These are phyloP conservation scores for Pituophis catenifer DNA, from an alignment of 2,113 vertebrate genomes.

Conservation along the genomic window DNA sequence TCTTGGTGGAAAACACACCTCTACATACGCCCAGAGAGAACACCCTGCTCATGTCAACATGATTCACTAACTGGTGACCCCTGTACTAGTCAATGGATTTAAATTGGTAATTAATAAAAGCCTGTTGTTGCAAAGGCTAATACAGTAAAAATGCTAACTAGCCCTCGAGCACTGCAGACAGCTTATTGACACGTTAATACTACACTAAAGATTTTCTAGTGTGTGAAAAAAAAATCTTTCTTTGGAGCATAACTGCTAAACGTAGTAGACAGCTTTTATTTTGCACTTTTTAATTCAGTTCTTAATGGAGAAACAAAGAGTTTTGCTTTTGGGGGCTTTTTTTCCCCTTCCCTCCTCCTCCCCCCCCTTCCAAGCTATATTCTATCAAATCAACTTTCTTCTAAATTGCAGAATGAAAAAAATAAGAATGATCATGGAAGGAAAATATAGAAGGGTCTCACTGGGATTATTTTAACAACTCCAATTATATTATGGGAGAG, in stretches of 20 bases:
- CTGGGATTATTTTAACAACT: conserved; percentile 36
- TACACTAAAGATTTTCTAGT: conserved; percentile 65
- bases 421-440: conserved; percentile 33
- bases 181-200: conserved; percentile 73
- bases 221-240: conserved; percentile 54
- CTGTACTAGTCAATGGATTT: conserved; percentile 72
- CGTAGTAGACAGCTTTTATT: conserved; percentile 46
- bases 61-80: conserved; percentile 77
- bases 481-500: conserved; percentile 17
- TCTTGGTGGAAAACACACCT: conserved; percentile 35
- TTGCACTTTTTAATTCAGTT: conserved; percentile 64
- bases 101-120: conserved; percentile 81
- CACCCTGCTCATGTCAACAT: conserved; percentile 75
- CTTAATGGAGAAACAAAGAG: conserved; percentile 50
- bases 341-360: not conserved
- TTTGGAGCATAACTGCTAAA: conserved; percentile 49
- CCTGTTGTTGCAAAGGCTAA: conserved; percentile 75
- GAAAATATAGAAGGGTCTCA: conserved; percentile 14
- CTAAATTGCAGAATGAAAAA: conserved; percentile 46
- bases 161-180: conserved; percentile 67
- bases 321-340: conserved; percentile 25
- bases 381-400: conserved; percentile 57
- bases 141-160: conserved; percentile 81
- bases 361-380: conserved; percentile 32
- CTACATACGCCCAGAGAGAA: not conserved